A percentile compares a stretch with the other conserved stretches of the same genome.
Evolutionary conservation across 2,113 vertebrate genomes (phyloP).

Genomic region (Saiga tatarica): DNA sequence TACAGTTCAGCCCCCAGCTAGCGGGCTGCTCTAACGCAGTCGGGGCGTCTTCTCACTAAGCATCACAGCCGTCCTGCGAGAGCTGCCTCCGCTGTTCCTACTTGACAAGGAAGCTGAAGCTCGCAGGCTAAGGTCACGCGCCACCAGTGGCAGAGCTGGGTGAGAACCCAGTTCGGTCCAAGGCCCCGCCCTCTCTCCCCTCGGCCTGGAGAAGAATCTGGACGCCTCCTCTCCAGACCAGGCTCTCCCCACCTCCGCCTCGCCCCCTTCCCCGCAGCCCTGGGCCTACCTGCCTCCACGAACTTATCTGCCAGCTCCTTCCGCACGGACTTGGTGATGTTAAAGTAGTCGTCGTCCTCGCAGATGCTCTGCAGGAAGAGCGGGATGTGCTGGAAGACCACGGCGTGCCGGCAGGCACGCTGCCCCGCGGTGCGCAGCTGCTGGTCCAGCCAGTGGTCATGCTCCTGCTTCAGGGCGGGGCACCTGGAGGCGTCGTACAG

Average conservation of each 20-base stretch:
- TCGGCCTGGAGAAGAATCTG: background rate
- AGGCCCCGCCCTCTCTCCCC: background rate
- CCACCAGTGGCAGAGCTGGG: background rate
- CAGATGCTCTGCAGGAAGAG: conserved; percentile 87
- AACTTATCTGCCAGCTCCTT: conserved; percentile 88
- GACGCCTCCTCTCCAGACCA: no score
- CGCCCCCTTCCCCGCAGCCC: no score
- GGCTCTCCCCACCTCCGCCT: background rate
- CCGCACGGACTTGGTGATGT: conserved; percentile 86
- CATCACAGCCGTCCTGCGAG: background rate
- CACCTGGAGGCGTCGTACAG: conserved; percentile 89
- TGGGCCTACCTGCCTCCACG: conserved; percentile 87
- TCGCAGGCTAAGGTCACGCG: background rate
- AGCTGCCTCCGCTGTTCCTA: background rate
- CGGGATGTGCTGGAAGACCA: conserved; percentile 97
- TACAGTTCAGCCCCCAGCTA: fast-evolving
- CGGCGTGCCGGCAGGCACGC: conserved; percentile 83
- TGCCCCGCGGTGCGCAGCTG: conserved; percentile 83
- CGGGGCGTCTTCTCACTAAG: background rate
- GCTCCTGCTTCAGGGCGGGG: conserved; percentile 85
- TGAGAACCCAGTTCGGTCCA: background rate
- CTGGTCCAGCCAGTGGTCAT: conserved; percentile 91
- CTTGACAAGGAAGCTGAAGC: background rate
- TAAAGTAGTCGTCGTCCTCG: conserved; percentile 95
- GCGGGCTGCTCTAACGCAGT: no score